Evolutionary conservation across 2,797 vertebrate species (phyloP).

Genomic region (Protosalanx chinensis): DNA sequence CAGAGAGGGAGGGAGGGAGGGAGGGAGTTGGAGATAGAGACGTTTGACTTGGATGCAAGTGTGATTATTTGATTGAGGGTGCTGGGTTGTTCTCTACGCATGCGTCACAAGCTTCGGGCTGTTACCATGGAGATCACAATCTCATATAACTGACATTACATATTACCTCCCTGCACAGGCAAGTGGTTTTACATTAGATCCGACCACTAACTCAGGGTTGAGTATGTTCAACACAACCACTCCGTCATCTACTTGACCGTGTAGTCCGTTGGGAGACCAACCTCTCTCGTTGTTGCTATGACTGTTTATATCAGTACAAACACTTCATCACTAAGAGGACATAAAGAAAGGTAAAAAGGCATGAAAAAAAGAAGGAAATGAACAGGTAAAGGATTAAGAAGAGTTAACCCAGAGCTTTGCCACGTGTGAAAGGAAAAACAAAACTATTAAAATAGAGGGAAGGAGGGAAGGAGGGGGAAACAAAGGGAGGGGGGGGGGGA

Average conservation of each 20-base stretch:
- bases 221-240: background rate
- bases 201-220: background rate
- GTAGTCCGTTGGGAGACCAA: too few relatives aligned
- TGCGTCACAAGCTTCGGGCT: conserved; percentile 52
- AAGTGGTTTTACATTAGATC: background rate
- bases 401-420: background rate
- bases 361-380: too few relatives aligned
- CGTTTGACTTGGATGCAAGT: background rate
- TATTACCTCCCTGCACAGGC: background rate
- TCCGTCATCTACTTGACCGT: too few relatives aligned
- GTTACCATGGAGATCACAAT: conserved; percentile 62
- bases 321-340: background rate
- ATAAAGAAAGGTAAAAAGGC: too few relatives aligned
- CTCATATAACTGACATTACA: conserved; percentile 3
- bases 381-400: too few relatives aligned
- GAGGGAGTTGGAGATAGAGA: background rate
- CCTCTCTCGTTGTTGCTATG: too few relatives aligned
- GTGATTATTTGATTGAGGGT: conserved; percentile 64
- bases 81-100: conserved; percentile 52
- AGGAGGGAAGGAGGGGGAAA: background rate
- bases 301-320: too few relatives aligned
- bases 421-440: background rate
- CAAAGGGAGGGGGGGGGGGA: too few relatives aligned
- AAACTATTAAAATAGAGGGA: background rate
- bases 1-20: too few relatives aligned